Percentiles rank a stretch among this genome's conserved stretches.
phyloP scores from a whole-genome alignment of 2,113 vertebrate species.

The Carassius carassius region DNA sequence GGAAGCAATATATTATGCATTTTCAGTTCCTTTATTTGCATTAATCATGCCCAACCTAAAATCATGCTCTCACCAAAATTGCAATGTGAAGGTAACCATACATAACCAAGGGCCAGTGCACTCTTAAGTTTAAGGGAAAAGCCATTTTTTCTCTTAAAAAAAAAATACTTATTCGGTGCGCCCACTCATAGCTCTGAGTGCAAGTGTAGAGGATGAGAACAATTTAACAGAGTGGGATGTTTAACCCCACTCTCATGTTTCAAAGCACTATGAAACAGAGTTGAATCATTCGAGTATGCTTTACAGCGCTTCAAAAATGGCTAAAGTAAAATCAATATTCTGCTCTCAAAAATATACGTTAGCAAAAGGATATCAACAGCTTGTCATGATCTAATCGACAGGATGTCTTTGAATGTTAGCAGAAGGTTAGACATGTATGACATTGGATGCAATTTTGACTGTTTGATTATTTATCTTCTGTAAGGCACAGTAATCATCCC shows the following conservation, averaged over 20 bases:
- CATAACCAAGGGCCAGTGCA: not conserved
- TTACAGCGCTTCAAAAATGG: constrained; percentile 8
- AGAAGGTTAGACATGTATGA: constrained; percentile 7
- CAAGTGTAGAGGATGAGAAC: constrained; percentile 19
- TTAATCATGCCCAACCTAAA: constrained; percentile 1
- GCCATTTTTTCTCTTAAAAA: not conserved
- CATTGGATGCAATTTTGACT: not conserved
- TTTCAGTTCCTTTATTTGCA: constrained; percentile 15
- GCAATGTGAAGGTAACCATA: not conserved
- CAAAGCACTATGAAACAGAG: not conserved
- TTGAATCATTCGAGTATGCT: constrained; percentile 17
- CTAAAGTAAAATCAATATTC: constrained; percentile 20
- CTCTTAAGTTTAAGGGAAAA: not conserved
- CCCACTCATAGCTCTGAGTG: constrained; percentile 24
- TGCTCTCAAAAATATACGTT: not conserved
- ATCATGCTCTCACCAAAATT: not conserved
- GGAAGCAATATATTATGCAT: constrained; percentile 49
- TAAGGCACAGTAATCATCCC: not conserved
- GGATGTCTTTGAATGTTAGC: not conserved
- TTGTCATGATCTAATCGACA: not conserved
- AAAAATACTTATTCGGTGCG: not conserved
- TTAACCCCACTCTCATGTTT: constrained; percentile 24
- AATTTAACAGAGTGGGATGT: constrained; percentile 31
- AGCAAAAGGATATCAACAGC: not conserved
- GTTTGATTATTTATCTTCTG: constrained; percentile 2